Percentiles rank a stretch among this genome's conserved stretches.
phyloP scores from a whole-genome alignment of 1,140 invertebrate species.

The Maniola jurtina region DNA sequence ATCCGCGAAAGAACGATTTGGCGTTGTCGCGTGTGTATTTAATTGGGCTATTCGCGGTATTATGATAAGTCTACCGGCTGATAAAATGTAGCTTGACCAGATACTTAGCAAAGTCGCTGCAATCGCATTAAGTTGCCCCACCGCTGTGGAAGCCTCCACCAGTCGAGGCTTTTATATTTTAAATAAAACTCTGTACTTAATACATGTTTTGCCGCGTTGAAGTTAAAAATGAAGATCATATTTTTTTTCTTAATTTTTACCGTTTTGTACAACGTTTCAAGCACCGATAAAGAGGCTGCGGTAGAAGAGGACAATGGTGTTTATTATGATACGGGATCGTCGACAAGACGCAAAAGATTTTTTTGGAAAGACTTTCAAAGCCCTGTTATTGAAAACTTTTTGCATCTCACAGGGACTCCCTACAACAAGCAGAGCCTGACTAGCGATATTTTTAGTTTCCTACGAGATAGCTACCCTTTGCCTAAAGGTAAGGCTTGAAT shows the following conservation, averaged over 20 bases:
- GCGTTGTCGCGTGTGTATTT: neutral
- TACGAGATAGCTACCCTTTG: constrained; percentile 55
- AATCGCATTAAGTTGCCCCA: constrained; percentile 3
- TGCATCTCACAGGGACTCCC: constrained; percentile 29
- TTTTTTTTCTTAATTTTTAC: constrained; percentile 7
- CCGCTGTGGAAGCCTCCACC: constrained; percentile 11
- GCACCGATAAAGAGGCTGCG: constrained; percentile 18
- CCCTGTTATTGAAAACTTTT: constrained; percentile 39
- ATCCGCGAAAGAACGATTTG: neutral
- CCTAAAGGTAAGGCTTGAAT: constrained; percentile 50
- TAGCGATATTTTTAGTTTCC: constrained; percentile 47
- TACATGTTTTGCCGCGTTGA: neutral
- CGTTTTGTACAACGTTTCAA: constrained; percentile 9
- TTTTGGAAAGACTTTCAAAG: constrained; percentile 34
- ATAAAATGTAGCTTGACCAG: constrained; percentile 10
- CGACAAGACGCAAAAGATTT: constrained; percentile 23
- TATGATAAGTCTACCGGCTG: neutral
- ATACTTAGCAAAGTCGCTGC: constrained; percentile 1
- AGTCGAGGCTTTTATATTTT: constrained; percentile 11
- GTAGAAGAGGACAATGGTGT: constrained; percentile 13
- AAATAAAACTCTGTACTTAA: neutral
- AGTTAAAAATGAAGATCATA: constrained; percentile 17
- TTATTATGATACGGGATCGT: neutral
- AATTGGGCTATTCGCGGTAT: neutral
- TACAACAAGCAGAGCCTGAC: constrained; percentile 15